phyloP scores from a whole-genome alignment of 2,888 invertebrate genomes.

The Sycophila texana region DNA sequence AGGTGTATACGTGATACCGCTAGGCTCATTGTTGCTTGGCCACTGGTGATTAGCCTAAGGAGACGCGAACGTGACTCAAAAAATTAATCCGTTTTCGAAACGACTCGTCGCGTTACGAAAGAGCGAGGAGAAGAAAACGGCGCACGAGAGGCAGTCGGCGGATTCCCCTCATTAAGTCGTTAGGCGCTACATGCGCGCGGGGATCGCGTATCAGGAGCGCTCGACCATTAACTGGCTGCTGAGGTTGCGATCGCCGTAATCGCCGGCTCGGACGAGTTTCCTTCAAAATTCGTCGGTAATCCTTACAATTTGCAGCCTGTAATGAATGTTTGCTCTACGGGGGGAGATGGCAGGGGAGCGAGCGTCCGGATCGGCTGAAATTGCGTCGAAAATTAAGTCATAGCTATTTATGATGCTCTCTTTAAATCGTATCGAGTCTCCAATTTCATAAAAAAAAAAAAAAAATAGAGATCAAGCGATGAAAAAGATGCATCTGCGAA shows the following conservation, averaged over 20 bases:
- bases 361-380: not conserved
- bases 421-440: no score
- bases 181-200: conserved; percentile 59
- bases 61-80: no score
- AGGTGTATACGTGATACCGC: conserved; percentile 8
- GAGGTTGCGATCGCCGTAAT: conserved; percentile 63
- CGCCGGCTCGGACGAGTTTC: conserved; percentile 9
- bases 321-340: conserved; percentile 29
- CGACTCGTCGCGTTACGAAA: not conserved
- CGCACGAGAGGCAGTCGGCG: conserved; percentile 59
- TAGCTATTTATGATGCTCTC: no score
- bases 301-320: conserved; percentile 36
- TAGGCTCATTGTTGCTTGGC: conserved; percentile 4
- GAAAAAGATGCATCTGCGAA: no score
- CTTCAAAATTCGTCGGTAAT: conserved; percentile 44
- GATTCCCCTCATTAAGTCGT: conserved; percentile 74
- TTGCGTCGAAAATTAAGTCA: no score
- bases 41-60: not conserved
- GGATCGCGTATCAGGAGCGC: conserved; percentile 34
- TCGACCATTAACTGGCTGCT: conserved; percentile 68
- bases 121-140: not conserved
- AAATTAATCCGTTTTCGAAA: no score
- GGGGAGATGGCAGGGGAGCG: not conserved
- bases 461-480: no score
- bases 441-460: no score